These are phyloP conservation scores for Microplitis deprimator DNA, from an alignment of 2,888 invertebrate genomes.

Conservation along the genomic window DNA sequence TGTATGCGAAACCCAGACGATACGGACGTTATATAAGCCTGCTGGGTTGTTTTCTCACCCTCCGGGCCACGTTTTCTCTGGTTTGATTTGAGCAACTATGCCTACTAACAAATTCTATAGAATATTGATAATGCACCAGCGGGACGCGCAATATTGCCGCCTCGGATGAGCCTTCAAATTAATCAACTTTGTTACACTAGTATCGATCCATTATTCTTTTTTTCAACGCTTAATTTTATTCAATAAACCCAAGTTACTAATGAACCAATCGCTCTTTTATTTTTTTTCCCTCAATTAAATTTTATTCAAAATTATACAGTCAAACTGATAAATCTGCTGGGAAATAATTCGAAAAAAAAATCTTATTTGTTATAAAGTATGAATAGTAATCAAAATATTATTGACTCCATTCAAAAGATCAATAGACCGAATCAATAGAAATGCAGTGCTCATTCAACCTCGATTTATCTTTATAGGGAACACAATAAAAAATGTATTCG, in stretches of 20 bases:
- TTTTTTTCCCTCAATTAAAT: not conserved
- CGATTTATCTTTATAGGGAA: slow-evolving; percentile 8
- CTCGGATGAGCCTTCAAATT: slow-evolving; percentile 21
- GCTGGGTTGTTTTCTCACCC: slow-evolving; percentile 7
- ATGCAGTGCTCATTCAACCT: not conserved
- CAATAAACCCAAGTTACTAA: not conserved
- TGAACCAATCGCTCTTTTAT: not conserved
- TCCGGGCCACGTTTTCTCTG: slow-evolving; percentile 31
- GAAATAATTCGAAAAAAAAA: not conserved
- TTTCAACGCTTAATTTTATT: not conserved
- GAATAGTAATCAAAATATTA: not conserved
- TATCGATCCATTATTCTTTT: not conserved
- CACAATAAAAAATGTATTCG: not conserved
- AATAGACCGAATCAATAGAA: slow-evolving; percentile 12
- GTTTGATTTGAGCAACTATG: slow-evolving; percentile 3
- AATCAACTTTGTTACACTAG: not conserved
- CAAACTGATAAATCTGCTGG: too few relatives aligned
- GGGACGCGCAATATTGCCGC: slow-evolving; percentile 40
- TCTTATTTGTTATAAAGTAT: not conserved
- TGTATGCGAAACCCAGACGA: slow-evolving; percentile 45
- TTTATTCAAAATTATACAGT: too few relatives aligned
- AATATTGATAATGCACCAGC: slow-evolving; percentile 15
- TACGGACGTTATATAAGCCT: slow-evolving; percentile 13
- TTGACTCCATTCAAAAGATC: slow-evolving; percentile 3
- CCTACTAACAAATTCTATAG: slow-evolving; percentile 9